Percentiles rank a stretch among this genome's conserved stretches.
These are phyloP conservation scores for Cydia pomonella DNA, from an alignment of 1,140 invertebrate genomes.

Conservation along the genomic window DNA sequence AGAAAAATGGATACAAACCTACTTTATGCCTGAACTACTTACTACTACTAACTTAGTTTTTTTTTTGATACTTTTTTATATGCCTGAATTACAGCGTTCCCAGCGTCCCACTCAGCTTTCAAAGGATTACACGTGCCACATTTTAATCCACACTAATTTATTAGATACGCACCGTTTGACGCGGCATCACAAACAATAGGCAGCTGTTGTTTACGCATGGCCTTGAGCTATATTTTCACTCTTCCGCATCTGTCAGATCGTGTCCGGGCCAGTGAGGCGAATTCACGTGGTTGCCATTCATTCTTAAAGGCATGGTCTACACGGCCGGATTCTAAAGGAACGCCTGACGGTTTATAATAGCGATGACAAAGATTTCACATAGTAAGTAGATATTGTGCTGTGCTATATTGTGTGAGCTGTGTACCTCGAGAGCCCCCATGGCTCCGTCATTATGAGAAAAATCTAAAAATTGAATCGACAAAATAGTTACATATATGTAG, in stretches of 20 bases:
- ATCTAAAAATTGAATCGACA: too few relatives aligned
- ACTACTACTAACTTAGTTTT: too few relatives aligned
- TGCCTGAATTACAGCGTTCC: too few relatives aligned
- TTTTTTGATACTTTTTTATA: too few relatives aligned
- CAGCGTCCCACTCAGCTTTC: too few relatives aligned
- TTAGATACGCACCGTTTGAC: neutral
- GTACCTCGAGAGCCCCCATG: too few relatives aligned
- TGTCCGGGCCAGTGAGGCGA: neutral
- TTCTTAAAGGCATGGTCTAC: neutral
- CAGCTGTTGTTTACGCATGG: neutral
- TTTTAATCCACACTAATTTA: conserved; percentile 5
- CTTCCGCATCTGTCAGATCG: conserved; percentile 2
- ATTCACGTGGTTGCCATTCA: neutral
- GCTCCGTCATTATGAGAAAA: too few relatives aligned
- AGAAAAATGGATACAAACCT: too few relatives aligned
- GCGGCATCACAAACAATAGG: neutral
- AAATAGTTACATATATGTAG: too few relatives aligned
- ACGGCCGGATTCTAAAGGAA: neutral
- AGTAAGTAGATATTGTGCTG: neutral
- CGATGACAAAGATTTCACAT: neutral
- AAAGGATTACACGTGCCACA: neutral
- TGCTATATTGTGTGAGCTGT: too few relatives aligned
- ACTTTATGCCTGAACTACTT: too few relatives aligned
- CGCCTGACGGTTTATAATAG: neutral
- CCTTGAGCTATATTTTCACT: conserved; percentile 8